Evolutionary conservation across 2,888 invertebrate genomes (phyloP).

Genomic region (Agrenia bidenticulata): DNA sequence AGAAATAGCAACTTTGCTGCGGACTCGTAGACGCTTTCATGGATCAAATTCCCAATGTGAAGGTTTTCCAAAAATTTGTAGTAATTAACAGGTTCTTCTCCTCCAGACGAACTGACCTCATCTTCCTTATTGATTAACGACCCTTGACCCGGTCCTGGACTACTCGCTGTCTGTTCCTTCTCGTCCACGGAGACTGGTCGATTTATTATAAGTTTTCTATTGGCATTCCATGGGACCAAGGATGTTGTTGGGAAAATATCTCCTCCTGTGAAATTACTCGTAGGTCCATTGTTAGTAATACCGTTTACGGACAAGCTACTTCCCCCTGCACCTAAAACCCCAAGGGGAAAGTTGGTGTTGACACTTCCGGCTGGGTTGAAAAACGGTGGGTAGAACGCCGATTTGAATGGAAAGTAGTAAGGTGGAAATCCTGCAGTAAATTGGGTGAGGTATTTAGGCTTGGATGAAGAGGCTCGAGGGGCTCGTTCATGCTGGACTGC

Average conservation of each 20-base stretch:
- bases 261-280: conserved; percentile 15
- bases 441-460: conserved; percentile 49
- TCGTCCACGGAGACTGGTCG: neutral
- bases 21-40: conserved; percentile 68
- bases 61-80: conserved; percentile 53
- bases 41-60: conserved; percentile 61
- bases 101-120: conserved; percentile 75
- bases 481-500: conserved; percentile 90
- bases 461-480: conserved; percentile 62
- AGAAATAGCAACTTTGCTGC: conserved; percentile 75
- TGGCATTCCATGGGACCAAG: neutral
- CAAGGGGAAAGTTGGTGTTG: conserved; percentile 17
- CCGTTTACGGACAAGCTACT: neutral
- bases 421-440: conserved; percentile 38
- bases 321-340: conserved; percentile 9
- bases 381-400: conserved; percentile 55
- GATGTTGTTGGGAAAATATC: neutral
- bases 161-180: neutral
- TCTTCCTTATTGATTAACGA: conserved; percentile 63
- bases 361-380: conserved; percentile 56
- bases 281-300: conserved; percentile 46
- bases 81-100: conserved; percentile 57
- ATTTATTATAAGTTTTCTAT: neutral
- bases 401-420: conserved; percentile 47
- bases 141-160: neutral